Evolutionary conservation across 2,113 vertebrate genomes (phyloP), one percentile per base, ranked within the genome.

Genomic region (Rallus limicola): DNA sequence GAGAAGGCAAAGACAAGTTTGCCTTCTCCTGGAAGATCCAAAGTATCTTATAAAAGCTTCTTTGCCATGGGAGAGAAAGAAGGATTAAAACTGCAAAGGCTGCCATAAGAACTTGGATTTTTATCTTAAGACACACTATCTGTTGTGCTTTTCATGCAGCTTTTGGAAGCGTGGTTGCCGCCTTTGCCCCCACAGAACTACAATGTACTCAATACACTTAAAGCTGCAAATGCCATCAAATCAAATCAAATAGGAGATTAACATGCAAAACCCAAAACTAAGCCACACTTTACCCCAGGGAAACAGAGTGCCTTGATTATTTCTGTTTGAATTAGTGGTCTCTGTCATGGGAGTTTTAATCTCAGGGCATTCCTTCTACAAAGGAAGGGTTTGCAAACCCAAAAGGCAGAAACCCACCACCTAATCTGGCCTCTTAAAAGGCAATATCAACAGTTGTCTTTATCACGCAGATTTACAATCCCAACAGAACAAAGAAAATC

Each of bases 311-410:
- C 48, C 69, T 95, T 72, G 74, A 85, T 91, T 86, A 81, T 60
- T 92, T 95, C 77, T 91, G 14, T 93, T 89, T 93, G 89, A 91
- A 95, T 83, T 80, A 79, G 75, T 1, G 1, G 24, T 40, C 28
- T 69, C 90, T 72, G 79, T 68, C 92, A 86, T 9, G 31, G 63
- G 50, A 92, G 36, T 82, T 96, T 82, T 88, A 93, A 90, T 93
- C 82, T 95, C 74, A 40, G 50, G 62, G 62, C 34, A 85, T 65
- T 93, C 81, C 77, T 87, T 78, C 48, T 33, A 38, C 0, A 46
- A 46, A 46, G 44, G 44, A 18, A 19, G 44, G 8, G 74, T 40
- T 89, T 69, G 89, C 38, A 91, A 92, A 60, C 55, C 74, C 0
- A 0, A 62, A 89, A 68, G 74, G 58, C 83, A 91, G 88, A 91